Conservation (phyloP, 2,888 invertebrate species). For the Sipha maydis region DNA sequence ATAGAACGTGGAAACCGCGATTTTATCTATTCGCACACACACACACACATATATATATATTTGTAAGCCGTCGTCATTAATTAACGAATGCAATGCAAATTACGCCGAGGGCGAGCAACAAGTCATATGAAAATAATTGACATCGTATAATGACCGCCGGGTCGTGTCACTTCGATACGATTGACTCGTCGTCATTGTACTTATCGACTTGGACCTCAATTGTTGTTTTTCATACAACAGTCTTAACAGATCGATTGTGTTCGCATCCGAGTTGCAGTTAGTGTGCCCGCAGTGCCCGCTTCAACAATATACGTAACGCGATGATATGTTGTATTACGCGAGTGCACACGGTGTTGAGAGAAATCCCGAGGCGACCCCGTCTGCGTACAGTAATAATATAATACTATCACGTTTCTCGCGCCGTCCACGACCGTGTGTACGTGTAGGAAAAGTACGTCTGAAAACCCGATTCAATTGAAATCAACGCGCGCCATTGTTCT, state of each 20-base stretch:
- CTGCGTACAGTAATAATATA: neutral
- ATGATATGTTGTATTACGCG: neutral
- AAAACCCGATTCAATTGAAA: neutral
- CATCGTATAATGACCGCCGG: neutral
- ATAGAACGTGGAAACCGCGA: conserved; percentile 10
- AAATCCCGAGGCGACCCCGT: neutral
- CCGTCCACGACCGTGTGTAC: neutral
- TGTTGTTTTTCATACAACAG: neutral
- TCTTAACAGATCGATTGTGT: conserved; percentile 22
- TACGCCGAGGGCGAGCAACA: conserved; percentile 20
- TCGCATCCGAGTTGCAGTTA: neutral
- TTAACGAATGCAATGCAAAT: neutral
- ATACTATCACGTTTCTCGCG: neutral
- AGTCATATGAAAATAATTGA: neutral
- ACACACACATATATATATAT: neutral
- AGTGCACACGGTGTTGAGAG: neutral
- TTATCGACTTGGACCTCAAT: conserved; percentile 7
- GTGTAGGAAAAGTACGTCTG: neutral
- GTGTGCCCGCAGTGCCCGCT: neutral
- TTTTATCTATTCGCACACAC: conserved; percentile 8
- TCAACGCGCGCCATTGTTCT: neutral
- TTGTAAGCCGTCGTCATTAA: neutral
- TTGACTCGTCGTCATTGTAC: conserved; percentile 16
- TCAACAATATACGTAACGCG: neutral
- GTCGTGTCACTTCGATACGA: conserved; percentile 35